Percentiles rank a stretch among this genome's conserved stretches.
Evolutionary conservation across 1,140 invertebrate genomes (phyloP).

Genomic region (Platyura marginata): DNA sequence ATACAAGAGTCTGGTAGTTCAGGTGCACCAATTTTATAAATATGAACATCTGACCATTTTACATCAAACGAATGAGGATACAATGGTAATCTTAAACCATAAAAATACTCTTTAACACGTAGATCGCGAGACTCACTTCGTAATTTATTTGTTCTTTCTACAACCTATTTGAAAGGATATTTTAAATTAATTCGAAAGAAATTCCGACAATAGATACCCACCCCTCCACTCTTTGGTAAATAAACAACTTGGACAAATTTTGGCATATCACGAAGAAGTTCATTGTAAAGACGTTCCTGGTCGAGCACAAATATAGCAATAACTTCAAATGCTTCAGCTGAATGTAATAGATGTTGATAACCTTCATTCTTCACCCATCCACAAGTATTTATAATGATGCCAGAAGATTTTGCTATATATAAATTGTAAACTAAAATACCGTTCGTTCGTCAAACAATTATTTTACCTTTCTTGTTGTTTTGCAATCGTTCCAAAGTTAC

Average conservation of each 20-base stretch:
- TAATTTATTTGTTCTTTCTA: slow-evolving; percentile 55
- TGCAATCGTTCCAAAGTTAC: slow-evolving; percentile 71
- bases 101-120: slow-evolving; percentile 87
- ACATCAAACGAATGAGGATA: slow-evolving; percentile 89
- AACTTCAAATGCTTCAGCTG: slow-evolving; percentile 86
- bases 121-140: slow-evolving; percentile 59
- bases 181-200: too few relatives aligned
- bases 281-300: slow-evolving; percentile 90
- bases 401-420: slow-evolving; percentile 65
- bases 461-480: slow-evolving; percentile 63
- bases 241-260: slow-evolving; percentile 84
- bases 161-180: slow-evolving; percentile 43
- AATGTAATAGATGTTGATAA: slow-evolving; percentile 64
- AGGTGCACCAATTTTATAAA: slow-evolving; percentile 91
- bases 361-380: slow-evolving; percentile 90
- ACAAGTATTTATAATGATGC: slow-evolving; percentile 96
- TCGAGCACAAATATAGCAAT: slow-evolving; percentile 92
- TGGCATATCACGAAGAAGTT: slow-evolving; percentile 84
- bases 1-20: slow-evolving; percentile 84
- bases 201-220: slow-evolving; percentile 26
- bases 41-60: slow-evolving; percentile 67
- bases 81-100: slow-evolving; percentile 63
- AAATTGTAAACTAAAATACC: slow-evolving; percentile 12
- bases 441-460: neutral
- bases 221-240: slow-evolving; percentile 91